Conservation (phyloP, 1,140 invertebrate genomes). For the Danaus melanippus region DNA sequence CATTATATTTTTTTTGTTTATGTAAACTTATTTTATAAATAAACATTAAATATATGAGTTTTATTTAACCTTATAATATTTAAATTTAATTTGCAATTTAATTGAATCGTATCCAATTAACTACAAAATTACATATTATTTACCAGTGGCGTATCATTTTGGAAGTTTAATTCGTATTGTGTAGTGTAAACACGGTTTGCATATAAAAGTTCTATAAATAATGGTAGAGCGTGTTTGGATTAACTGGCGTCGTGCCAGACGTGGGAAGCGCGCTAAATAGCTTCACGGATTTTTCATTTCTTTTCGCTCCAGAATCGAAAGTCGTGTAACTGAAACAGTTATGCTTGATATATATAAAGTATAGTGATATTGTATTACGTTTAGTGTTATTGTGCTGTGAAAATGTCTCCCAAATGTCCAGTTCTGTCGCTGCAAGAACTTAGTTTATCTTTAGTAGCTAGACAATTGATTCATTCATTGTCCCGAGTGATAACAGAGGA, state of each 20-base stretch:
- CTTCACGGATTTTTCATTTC: conserved; percentile 53
- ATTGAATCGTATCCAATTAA: too few species aligned
- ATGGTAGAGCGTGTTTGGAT: conserved; percentile 56
- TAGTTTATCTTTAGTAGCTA: conserved; percentile 62
- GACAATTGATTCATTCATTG: conserved; percentile 65
- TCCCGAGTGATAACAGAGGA: conserved; percentile 65
- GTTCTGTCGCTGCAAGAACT: conserved; percentile 62
- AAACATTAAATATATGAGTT: too few species aligned
- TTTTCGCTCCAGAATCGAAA: conserved; percentile 49
- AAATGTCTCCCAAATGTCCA: conserved; percentile 68
- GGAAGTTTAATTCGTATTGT: conserved; percentile 13
- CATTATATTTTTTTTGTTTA: too few species aligned
- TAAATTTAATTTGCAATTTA: too few species aligned
- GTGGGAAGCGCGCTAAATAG: conserved; percentile 50
- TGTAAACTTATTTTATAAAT: too few species aligned
- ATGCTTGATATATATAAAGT: conserved; percentile 41
- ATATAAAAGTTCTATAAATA: conserved; percentile 69
- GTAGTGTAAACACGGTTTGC: conserved; percentile 61
- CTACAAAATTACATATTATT: too few species aligned
- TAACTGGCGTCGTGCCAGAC: conserved; percentile 57
- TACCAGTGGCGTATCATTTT: too few species aligned
- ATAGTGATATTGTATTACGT: conserved; percentile 5
- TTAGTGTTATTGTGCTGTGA: conserved; percentile 35
- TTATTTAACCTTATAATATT: too few species aligned
- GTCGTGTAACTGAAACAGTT: conserved; percentile 23